Evolutionary conservation across 2,113 vertebrate species (phyloP).

Genomic region (Gnathonemus echidnorhynchus): DNA sequence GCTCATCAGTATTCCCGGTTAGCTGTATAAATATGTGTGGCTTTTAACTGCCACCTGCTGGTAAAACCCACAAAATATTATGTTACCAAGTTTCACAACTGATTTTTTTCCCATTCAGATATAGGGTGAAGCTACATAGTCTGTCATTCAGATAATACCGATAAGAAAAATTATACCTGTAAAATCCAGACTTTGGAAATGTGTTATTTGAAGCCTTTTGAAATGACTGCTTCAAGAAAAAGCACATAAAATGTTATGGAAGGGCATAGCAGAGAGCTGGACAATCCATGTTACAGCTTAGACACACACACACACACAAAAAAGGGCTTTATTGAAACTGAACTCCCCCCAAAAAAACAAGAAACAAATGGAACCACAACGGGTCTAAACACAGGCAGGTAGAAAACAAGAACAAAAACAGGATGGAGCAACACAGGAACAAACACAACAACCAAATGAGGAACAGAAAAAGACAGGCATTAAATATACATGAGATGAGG

Average conservation of each 20-base stretch:
- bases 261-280: not conserved
- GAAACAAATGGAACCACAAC: not conserved
- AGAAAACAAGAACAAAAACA: not conserved
- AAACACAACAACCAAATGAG: not conserved
- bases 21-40: not conserved
- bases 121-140: not conserved
- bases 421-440: not conserved
- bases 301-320: no score
- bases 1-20: not conserved
- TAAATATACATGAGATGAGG: not conserved
- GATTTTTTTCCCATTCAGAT: not conserved
- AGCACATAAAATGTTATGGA: not conserved
- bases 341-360: no score
- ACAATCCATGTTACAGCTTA: no score
- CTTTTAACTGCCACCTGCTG: not conserved
- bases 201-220: not conserved
- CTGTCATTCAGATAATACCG: not conserved
- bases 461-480: not conserved
- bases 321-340: no score
- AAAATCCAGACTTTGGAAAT: not conserved
- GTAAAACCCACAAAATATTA: not conserved
- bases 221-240: not conserved
- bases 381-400: not conserved
- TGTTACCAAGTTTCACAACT: not conserved
- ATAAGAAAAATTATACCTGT: not conserved